Conservation (phyloP, 2,113 vertebrate genomes). For the Picathartes gymnocephalus region DNA sequence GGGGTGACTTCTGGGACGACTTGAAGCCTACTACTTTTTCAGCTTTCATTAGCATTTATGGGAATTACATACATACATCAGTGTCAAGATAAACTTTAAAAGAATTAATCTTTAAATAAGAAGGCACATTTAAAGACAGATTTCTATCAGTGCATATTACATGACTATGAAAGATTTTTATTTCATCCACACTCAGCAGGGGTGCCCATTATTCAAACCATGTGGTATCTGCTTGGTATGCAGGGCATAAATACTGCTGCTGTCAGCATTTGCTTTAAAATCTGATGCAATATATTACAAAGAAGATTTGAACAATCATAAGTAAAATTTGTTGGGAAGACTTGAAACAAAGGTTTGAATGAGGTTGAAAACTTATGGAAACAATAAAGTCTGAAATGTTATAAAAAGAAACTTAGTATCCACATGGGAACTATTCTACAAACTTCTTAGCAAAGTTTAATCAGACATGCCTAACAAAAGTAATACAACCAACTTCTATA, state of each 20-base stretch:
- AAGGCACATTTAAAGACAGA: slow-evolving; percentile 29
- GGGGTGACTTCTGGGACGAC: neutral
- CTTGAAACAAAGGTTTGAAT: slow-evolving; percentile 59
- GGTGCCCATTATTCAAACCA: slow-evolving; percentile 54
- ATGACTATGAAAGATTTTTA: slow-evolving; percentile 42
- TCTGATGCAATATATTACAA: slow-evolving; percentile 64
- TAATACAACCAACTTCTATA: slow-evolving; percentile 24
- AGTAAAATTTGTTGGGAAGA: slow-evolving; percentile 43
- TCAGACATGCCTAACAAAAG: slow-evolving; percentile 45
- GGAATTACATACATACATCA: neutral
- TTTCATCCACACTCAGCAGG: slow-evolving; percentile 40
- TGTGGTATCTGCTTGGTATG: slow-evolving; percentile 53
- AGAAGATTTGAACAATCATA: slow-evolving; percentile 63
- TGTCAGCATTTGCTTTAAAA: slow-evolving; percentile 68
- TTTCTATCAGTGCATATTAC: slow-evolving; percentile 38
- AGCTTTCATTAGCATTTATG: neutral
- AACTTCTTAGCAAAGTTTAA: slow-evolving; percentile 58
- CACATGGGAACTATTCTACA: slow-evolving; percentile 53
- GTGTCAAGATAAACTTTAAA: neutral
- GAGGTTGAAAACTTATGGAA: slow-evolving; percentile 69
- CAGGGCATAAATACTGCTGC: slow-evolving; percentile 43
- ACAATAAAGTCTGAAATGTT: slow-evolving; percentile 64
- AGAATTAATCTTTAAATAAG: neutral
- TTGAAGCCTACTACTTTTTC: neutral
- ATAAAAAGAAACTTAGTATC: slow-evolving; percentile 48